These are phyloP conservation scores for Gallinago solitaria DNA, from an alignment of 2,797 vertebrate species.

Conservation along the genomic window DNA sequence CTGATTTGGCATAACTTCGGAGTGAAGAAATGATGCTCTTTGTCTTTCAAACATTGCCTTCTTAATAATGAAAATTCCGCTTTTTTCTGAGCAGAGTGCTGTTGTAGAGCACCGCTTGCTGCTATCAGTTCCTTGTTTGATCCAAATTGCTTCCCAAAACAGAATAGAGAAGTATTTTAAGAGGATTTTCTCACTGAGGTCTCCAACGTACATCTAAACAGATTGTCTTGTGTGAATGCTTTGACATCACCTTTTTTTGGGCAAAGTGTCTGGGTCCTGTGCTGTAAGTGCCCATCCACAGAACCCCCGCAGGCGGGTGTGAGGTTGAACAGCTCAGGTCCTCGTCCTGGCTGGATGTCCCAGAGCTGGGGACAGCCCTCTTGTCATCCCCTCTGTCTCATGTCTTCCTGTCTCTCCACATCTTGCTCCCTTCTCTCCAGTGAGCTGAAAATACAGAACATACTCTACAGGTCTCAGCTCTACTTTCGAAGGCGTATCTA, in stretches of 20 bases:
- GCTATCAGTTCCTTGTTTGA: not conserved
- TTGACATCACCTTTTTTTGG: not conserved
- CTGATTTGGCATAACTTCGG: not conserved
- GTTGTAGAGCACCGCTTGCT: not conserved
- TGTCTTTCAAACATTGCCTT: not conserved
- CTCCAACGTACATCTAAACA: not conserved
- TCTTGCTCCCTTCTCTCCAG: not conserved
- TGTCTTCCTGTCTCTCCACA: not conserved
- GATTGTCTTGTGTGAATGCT: not conserved
- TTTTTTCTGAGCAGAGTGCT: not conserved
- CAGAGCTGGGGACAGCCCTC: not conserved
- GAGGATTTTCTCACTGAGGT: not conserved
- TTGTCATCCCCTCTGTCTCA: not conserved
- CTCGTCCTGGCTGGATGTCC: not conserved
- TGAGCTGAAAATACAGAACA: not conserved
- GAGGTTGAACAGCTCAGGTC: not conserved
- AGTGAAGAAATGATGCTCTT: not conserved
- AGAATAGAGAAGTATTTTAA: not conserved
- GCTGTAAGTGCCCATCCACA: not conserved
- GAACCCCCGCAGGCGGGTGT: accelerated
- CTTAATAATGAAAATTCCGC: accelerated
- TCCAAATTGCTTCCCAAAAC: not conserved
- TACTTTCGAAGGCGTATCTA: not conserved
- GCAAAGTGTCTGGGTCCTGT: not conserved
- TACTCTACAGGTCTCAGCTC: not conserved